A percentile compares a stretch with the other conserved stretches of the same genome.
phyloP scores from a whole-genome alignment of 2,888 invertebrate genomes.

The Zele albiditarsus region DNA sequence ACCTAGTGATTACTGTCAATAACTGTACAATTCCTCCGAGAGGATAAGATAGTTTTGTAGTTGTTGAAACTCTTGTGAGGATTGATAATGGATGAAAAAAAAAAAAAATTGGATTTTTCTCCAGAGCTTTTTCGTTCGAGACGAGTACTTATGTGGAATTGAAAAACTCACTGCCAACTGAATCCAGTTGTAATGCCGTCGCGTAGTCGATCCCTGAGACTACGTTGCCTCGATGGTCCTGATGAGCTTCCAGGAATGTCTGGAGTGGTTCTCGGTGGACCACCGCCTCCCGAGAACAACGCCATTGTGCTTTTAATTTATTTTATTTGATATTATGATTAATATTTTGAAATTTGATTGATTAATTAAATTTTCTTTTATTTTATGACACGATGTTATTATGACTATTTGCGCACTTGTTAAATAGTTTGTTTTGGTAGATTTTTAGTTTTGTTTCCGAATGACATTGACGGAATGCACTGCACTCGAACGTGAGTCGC shows the following conservation, averaged over 20 bases:
- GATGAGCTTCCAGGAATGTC: slow-evolving; percentile 40
- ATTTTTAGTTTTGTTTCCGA: not conserved
- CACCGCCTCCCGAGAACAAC: slow-evolving; percentile 63
- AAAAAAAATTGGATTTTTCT: not conserved
- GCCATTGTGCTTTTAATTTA: slow-evolving; percentile 57
- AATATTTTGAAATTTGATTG: slow-evolving; percentile 2
- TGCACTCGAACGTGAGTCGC: slow-evolving; percentile 5
- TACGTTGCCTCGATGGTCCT: slow-evolving; percentile 82
- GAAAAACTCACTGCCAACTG: slow-evolving; percentile 85
- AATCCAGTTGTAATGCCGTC: slow-evolving; percentile 87
- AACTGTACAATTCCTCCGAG: not conserved
- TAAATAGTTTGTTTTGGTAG: not conserved
- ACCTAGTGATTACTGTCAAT: not conserved
- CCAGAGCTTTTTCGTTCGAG: not conserved
- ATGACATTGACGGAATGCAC: not conserved
- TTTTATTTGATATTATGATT: slow-evolving; percentile 3
- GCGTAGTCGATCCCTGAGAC: slow-evolving; percentile 84
- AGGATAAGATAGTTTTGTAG: slow-evolving; percentile 11
- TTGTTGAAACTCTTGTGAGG: not conserved
- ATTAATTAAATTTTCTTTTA: not conserved
- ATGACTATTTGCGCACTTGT: not conserved
- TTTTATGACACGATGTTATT: not conserved
- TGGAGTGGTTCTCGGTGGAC: slow-evolving; percentile 42
- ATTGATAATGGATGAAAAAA: not conserved
- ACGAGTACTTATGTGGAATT: not conserved